Evolutionary conservation across 2,113 vertebrate species (phyloP).

Genomic region (Coturnix japonica): DNA sequence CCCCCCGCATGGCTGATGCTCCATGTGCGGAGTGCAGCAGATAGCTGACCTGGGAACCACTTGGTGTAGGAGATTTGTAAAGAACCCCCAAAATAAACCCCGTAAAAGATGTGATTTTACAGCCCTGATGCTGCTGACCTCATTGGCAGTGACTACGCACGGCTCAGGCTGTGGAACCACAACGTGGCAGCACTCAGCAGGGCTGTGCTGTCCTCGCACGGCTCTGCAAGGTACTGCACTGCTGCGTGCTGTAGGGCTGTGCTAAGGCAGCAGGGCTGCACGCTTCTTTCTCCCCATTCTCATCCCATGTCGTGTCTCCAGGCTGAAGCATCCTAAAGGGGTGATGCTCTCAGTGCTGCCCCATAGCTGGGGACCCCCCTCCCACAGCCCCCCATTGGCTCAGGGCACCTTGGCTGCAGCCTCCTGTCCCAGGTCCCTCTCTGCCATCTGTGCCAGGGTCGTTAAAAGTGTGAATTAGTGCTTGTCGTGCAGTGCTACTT

Average conservation of each 20-base stretch:
- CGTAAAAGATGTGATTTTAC: constrained; percentile 80
- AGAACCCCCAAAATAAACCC: constrained; percentile 61
- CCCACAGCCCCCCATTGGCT: too few species aligned
- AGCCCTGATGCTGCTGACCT: constrained; percentile 79
- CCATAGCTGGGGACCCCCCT: too few species aligned
- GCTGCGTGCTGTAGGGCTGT: not conserved
- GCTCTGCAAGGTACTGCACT: not conserved
- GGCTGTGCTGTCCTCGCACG: constrained; percentile 67
- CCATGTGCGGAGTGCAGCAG: constrained; percentile 5
- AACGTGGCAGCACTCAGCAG: not conserved
- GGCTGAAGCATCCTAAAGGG: accelerated
- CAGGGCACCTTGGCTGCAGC: constrained; percentile 18
- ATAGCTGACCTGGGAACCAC: constrained; percentile 72
- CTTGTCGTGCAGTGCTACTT: constrained; percentile 13
- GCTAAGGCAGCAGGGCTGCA: accelerated
- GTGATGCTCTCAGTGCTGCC: not conserved
- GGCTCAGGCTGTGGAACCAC: not conserved
- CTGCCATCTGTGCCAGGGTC: constrained; percentile 4
- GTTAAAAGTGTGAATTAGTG: constrained; percentile 55
- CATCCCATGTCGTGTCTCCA: accelerated
- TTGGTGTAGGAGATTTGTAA: constrained; percentile 42
- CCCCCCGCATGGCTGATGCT: not conserved
- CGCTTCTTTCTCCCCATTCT: accelerated
- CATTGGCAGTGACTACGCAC: constrained; percentile 71
- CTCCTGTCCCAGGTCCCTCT: not conserved